These are phyloP conservation scores for Phengaris arion DNA, from an alignment of 2,888 invertebrate species.

Conservation along the genomic window DNA sequence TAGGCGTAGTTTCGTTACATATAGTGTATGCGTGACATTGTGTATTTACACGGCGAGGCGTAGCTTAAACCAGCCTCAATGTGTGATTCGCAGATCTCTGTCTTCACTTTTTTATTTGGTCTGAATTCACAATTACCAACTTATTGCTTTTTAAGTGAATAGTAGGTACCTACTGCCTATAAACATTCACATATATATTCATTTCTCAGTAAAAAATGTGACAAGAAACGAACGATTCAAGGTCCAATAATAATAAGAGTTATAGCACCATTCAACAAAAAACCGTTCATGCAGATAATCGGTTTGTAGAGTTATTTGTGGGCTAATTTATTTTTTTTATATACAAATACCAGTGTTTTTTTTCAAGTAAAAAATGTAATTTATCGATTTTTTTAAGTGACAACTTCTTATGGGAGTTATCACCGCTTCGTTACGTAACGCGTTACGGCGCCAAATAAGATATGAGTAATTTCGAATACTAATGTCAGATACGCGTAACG, in stretches of 20 bases:
- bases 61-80: too few species aligned
- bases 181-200: constrained; percentile 5
- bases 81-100: too few species aligned
- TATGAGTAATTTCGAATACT: too few species aligned
- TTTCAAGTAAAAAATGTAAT: neutral
- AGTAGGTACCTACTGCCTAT: neutral
- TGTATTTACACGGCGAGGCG: too few species aligned
- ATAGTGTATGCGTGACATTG: too few species aligned
- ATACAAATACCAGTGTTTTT: neutral
- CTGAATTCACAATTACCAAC: neutral
- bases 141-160: neutral
- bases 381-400: too few species aligned
- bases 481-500: too few species aligned
- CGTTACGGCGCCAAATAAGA: too few species aligned
- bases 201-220: constrained; percentile 6
- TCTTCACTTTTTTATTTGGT: too few species aligned
- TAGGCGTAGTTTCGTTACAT: too few species aligned
- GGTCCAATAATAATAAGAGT: constrained; percentile 19
- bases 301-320: constrained; percentile 10
- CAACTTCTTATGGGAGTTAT: too few species aligned
- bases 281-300: constrained; percentile 19
- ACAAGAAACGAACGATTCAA: constrained; percentile 17
- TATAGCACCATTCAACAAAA: constrained; percentile 6
- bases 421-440: too few species aligned
- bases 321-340: constrained; percentile 10